Evolutionary conservation across 1,140 invertebrate species (phyloP).

Genomic region (Papilio polyxenes): DNA sequence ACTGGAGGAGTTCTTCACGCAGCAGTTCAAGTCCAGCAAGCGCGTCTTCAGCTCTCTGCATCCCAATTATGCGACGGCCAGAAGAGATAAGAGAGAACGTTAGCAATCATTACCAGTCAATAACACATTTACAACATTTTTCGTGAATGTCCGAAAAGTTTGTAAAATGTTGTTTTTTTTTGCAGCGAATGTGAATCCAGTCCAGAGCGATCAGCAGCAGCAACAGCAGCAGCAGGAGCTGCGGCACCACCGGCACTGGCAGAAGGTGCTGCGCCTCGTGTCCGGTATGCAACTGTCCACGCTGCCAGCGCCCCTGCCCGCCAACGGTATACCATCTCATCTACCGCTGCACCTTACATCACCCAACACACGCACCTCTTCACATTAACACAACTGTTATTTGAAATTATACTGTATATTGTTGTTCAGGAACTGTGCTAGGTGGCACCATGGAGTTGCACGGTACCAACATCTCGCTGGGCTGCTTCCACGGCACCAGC

Average conservation of each 20-base stretch:
- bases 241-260: slow-evolving; percentile 96
- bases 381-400: neutral
- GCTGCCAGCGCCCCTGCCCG: slow-evolving; percentile 83
- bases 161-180: neutral
- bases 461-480: slow-evolving; percentile 95
- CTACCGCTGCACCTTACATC: neutral
- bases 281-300: slow-evolving; percentile 88
- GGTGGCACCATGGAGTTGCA: slow-evolving; percentile 96
- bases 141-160: too few relatives aligned
- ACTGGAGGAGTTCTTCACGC: slow-evolving; percentile 97
- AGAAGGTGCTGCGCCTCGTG: slow-evolving; percentile 88
- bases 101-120: slow-evolving; percentile 51
- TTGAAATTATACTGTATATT: neutral
- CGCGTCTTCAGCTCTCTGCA: slow-evolving; percentile 92
- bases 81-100: slow-evolving; percentile 61
- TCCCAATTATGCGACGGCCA: slow-evolving; percentile 60
- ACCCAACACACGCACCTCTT: neutral
- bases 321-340: slow-evolving; percentile 78
- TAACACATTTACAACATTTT: neutral
- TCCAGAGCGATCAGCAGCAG: slow-evolving; percentile 79
- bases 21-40: slow-evolving; percentile 96
- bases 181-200: neutral
- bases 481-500: slow-evolving; percentile 98
- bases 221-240: slow-evolving; percentile 82
- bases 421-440: slow-evolving; percentile 87